These are phyloP conservation scores for Helobdella robusta DNA, from an alignment of 2,888 invertebrate genomes.

Conservation along the genomic window DNA sequence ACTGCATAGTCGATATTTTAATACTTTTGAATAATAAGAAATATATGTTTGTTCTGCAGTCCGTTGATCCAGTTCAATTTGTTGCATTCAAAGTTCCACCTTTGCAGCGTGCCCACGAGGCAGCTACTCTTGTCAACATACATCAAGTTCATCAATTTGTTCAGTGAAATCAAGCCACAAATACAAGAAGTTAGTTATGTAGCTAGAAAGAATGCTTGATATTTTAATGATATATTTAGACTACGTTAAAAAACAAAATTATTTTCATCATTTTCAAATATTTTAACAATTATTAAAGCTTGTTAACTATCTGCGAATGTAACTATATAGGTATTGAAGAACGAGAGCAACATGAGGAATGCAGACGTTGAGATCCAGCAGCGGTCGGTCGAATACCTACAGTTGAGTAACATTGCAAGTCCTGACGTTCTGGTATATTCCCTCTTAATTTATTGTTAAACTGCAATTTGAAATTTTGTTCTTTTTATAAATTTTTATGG, in stretches of 20 bases:
- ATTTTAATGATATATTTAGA: neutral
- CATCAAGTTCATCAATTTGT: constrained; percentile 96
- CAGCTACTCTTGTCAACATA: constrained; percentile 93
- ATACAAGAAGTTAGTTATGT: constrained; percentile 77
- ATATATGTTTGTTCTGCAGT: constrained; percentile 52
- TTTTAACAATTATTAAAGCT: neutral
- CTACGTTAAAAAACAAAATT: neutral
- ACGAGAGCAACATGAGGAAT: constrained; percentile 84
- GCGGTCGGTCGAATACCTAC: constrained; percentile 91
- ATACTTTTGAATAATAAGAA: neutral
- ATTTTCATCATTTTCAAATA: neutral
- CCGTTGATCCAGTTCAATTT: constrained; percentile 94
- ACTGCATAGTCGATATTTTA: too few species aligned
- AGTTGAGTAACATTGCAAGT: constrained; percentile 87
- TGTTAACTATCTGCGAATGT: neutral
- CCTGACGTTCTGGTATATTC: constrained; percentile 73
- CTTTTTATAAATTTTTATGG: too few species aligned
- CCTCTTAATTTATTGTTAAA: too few species aligned
- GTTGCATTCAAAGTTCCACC: constrained; percentile 94
- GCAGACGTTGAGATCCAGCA: constrained; percentile 98
- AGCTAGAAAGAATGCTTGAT: neutral
- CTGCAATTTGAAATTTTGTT: too few species aligned
- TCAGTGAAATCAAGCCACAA: constrained; percentile 90
- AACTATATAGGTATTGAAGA: constrained; percentile 27
- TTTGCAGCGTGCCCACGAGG: constrained; percentile 92